A percentile compares a stretch with the other conserved stretches of the same genome.
Conservation (phyloP, 1,140 invertebrate genomes). For the Macrotrachela quadricornifera region DNA sequence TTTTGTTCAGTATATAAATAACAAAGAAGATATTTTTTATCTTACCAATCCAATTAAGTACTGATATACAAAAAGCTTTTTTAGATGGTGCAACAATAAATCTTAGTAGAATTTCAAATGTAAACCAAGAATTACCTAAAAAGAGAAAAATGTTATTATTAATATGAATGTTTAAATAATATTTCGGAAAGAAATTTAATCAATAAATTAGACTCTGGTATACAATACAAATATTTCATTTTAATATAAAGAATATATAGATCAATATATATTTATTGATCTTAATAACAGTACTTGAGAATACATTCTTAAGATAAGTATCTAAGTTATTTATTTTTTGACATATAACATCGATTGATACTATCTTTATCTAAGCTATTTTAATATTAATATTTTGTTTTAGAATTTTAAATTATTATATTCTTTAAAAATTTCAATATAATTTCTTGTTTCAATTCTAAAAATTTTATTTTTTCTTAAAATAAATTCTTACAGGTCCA, state of each 20-base stretch:
- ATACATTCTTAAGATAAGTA: not conserved
- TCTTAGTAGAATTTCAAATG: slow-evolving; percentile 11
- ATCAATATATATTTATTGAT: not conserved
- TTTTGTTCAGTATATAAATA: slow-evolving; percentile 12
- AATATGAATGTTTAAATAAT: not conserved
- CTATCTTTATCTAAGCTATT: too few relatives aligned
- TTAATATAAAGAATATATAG: not conserved
- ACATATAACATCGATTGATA: too few relatives aligned
- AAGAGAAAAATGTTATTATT: not conserved
- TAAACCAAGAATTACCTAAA: slow-evolving; percentile 6
- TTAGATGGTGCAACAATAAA: slow-evolving; percentile 24
- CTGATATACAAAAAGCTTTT: too few relatives aligned
- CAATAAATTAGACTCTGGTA: not conserved
- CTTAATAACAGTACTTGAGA: not conserved
- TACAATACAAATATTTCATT: not conserved
- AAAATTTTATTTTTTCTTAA: not conserved
- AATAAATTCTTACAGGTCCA: not conserved
- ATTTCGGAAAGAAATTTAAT: not conserved
- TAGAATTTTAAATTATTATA: too few relatives aligned
- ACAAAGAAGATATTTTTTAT: slow-evolving; percentile 25
- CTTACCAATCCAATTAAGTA: too few relatives aligned
- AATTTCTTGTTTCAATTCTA: too few relatives aligned
- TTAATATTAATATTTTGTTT: too few relatives aligned
- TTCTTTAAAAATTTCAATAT: too few relatives aligned
- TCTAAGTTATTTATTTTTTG: too few relatives aligned